These are phyloP conservation scores for Oostethus manadensis DNA, from an alignment of 2,113 vertebrate species.

Conservation along the genomic window DNA sequence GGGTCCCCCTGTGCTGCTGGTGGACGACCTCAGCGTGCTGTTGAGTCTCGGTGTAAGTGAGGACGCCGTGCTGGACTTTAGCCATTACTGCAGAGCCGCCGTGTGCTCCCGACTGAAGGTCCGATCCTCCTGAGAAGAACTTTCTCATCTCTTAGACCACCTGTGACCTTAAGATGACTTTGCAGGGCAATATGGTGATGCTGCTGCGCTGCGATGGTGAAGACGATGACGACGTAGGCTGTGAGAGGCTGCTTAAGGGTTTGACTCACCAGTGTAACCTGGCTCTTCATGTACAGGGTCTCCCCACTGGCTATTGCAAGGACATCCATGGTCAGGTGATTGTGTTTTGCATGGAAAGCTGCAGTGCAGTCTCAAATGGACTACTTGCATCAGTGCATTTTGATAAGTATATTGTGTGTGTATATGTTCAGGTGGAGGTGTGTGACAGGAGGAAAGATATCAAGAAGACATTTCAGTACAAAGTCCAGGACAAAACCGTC, in stretches of 20 bases:
- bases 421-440: constrained; percentile 77
- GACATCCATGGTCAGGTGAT: constrained; percentile 90
- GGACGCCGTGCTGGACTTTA: constrained; percentile 78
- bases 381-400: too few species aligned
- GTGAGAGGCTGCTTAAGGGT: constrained; percentile 71
- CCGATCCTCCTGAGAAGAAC: not conserved
- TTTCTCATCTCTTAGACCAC: not conserved
- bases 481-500: constrained; percentile 86
- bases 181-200: constrained; percentile 82
- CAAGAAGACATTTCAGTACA: constrained; percentile 81
- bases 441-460: constrained; percentile 64
- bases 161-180: not conserved
- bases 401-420: not conserved
- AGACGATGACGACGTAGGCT: constrained; percentile 59
- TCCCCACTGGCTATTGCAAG: constrained; percentile 87
- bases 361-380: too few species aligned
- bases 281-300: constrained; percentile 79
- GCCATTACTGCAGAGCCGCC: constrained; percentile 82
- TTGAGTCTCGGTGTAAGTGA: constrained; percentile 77
- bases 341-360: too few species aligned
- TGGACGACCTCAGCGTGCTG: constrained; percentile 84
- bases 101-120: constrained; percentile 80
- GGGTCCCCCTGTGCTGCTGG: constrained; percentile 76
- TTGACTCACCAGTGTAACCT: constrained; percentile 83
- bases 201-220: constrained; percentile 72